phyloP scores from a whole-genome alignment of 2,113 vertebrate species.

The Festucalex cinctus region DNA sequence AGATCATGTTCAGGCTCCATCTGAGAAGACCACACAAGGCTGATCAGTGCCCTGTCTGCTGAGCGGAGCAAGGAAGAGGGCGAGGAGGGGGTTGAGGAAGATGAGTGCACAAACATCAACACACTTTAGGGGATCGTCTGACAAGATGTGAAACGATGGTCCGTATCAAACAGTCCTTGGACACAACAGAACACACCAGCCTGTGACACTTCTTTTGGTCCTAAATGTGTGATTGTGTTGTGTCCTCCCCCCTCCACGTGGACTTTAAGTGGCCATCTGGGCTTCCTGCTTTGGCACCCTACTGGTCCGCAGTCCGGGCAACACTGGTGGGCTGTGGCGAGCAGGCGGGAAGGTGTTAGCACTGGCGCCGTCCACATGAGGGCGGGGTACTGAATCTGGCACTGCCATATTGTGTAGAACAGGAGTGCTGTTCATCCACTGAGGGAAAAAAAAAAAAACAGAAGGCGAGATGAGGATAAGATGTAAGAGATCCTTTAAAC shows the following conservation, averaged over 20 bases:
- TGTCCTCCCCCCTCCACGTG: slow-evolving; percentile 26
- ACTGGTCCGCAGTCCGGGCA: slow-evolving; percentile 56
- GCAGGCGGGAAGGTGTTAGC: slow-evolving; percentile 44
- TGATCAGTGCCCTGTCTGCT: slow-evolving; percentile 63
- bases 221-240: slow-evolving; percentile 49
- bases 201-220: slow-evolving; percentile 57
- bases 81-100: slow-evolving; percentile 39
- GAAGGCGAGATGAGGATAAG: slow-evolving; percentile 13
- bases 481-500: slow-evolving; percentile 35
- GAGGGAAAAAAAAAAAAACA: background rate
- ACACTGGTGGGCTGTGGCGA: slow-evolving; percentile 46
- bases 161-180: slow-evolving; percentile 31
- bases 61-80: slow-evolving; percentile 36
- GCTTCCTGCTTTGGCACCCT: slow-evolving; percentile 58
- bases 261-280: slow-evolving; percentile 52
- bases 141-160: slow-evolving; percentile 43
- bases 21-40: slow-evolving; percentile 74
- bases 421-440: slow-evolving; percentile 57
- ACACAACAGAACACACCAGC: slow-evolving; percentile 36
- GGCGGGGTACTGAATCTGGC: slow-evolving; percentile 61
- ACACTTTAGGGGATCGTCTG: slow-evolving; percentile 17
- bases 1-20: slow-evolving; percentile 72
- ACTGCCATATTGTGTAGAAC: slow-evolving; percentile 55
- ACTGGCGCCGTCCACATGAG: slow-evolving; percentile 60
- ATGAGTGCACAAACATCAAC: slow-evolving; percentile 45